These are phyloP conservation scores for Alethe castanea DNA, from an alignment of 2,113 vertebrate genomes.

Conservation along the genomic window DNA sequence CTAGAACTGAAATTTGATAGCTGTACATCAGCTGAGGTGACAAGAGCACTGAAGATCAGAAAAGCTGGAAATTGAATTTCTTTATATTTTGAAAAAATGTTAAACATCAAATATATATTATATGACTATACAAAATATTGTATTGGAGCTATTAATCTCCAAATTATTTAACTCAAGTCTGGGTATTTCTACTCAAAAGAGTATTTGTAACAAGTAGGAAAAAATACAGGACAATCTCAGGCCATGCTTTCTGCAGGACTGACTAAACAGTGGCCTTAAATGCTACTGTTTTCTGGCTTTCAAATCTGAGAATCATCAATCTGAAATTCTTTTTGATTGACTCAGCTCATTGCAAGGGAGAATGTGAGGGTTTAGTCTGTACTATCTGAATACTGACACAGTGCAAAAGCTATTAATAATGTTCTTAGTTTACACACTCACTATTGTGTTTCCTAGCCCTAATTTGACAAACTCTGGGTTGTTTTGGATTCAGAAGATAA, in stretches of 20 bases:
- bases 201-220: neutral
- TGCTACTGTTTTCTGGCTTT: neutral
- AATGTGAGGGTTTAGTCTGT: neutral
- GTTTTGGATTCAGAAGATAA: neutral
- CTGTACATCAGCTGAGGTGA: neutral
- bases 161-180: neutral
- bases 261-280: neutral
- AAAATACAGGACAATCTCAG: accelerated
- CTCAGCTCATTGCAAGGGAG: neutral
- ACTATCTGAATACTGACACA: neutral
- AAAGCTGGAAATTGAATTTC: neutral
- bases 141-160: neutral
- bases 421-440: neutral
- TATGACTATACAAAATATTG: neutral
- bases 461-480: neutral
- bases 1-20: neutral
- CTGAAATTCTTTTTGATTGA: neutral
- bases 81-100: neutral
- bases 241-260: neutral
- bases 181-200: neutral
- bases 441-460: neutral
- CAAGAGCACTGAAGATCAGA: neutral
- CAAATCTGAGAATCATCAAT: neutral
- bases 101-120: neutral
- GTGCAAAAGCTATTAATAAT: neutral